Conservation (phyloP, 30 jellyfish, hydroid and myxozoan genomes). For the Euphysa ruthae region DNA sequence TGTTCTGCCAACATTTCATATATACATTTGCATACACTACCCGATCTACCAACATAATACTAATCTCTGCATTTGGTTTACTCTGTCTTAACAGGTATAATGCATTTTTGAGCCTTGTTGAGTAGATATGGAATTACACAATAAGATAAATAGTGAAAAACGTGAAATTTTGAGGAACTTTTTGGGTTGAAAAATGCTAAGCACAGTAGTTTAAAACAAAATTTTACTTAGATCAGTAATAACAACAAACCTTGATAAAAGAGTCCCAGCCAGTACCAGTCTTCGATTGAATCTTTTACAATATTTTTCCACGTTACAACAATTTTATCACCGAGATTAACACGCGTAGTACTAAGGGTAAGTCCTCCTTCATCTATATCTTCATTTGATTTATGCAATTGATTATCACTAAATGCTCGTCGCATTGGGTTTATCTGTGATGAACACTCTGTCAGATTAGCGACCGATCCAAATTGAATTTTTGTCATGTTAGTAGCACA, state of each 20-base stretch:
- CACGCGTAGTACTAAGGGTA: constrained; percentile 59
- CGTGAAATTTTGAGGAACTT: no score
- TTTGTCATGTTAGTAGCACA: constrained; percentile 1
- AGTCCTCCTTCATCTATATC: constrained; percentile 29
- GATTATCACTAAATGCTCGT: constrained; percentile 81
- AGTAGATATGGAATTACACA: no score
- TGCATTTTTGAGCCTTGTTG: no score
- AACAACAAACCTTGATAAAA: constrained; percentile 42
- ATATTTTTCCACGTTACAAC: constrained; percentile 60
- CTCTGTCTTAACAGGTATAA: no score
- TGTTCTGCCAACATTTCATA: no score
- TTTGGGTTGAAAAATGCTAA: no score
- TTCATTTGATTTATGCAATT: constrained; percentile 26
- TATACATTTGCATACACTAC: no score
- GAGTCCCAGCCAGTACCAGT: constrained; percentile 60
- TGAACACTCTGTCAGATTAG: constrained; percentile 4
- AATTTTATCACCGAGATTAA: constrained; percentile 79
- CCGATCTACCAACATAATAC: no score
- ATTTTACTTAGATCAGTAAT: no score
- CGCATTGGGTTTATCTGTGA: constrained; percentile 29
- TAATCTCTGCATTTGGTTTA: no score
- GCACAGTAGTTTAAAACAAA: no score
- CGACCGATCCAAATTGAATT: constrained; percentile 15
- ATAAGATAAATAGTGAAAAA: no score
- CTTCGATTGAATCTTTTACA: constrained; percentile 24